Evolutionary conservation across 2,113 vertebrate genomes (phyloP).

Genomic region (Lagenorhynchus albirostris): DNA sequence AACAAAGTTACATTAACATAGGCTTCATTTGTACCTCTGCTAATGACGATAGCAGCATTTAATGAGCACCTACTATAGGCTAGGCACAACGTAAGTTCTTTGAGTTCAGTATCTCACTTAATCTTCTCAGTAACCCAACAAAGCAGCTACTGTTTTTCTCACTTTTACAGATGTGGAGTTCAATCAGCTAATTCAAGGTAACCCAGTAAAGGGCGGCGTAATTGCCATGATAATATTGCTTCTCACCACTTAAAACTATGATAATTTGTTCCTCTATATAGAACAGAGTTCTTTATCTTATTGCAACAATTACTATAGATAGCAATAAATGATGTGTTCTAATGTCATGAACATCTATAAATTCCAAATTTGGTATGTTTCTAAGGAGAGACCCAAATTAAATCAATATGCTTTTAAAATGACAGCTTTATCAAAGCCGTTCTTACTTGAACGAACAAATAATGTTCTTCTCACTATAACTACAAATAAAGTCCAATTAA

Average conservation of each 20-base stretch:
- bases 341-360: neutral
- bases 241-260: neutral
- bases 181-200: neutral
- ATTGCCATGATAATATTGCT: neutral
- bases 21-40: neutral
- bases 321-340: slow-evolving; percentile 7
- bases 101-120: neutral
- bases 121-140: neutral
- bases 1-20: neutral
- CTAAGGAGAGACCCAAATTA: neutral
- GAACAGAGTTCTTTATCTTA: neutral
- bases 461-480: slow-evolving; percentile 18
- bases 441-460: slow-evolving; percentile 28
- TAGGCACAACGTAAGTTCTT: rapidly evolving
- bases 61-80: neutral
- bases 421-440: slow-evolving; percentile 1
- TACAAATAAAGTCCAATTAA: slow-evolving; percentile 34
- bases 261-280: neutral
- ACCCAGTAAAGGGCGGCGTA: neutral
- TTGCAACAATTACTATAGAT: neutral
- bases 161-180: neutral
- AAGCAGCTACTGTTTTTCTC: neutral
- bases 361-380: slow-evolving; percentile 14
- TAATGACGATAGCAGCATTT: neutral
- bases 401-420: slow-evolving; percentile 33